These are phyloP conservation scores for Caenorhabditis sulstoni DNA, from an alignment of 2,888 invertebrate genomes.

Conservation along the genomic window DNA sequence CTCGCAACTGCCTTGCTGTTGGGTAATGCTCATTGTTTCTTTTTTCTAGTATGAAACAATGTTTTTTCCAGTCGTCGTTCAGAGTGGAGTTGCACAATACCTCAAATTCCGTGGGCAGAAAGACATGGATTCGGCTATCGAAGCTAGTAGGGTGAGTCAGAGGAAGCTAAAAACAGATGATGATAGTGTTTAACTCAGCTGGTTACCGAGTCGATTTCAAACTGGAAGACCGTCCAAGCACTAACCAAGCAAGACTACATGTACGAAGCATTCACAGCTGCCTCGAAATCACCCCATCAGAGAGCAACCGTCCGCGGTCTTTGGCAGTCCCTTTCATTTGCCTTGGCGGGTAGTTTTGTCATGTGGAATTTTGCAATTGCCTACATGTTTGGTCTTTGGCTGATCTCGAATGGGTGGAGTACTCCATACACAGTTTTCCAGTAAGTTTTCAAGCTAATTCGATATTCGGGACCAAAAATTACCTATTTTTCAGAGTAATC, in stretches of 20 bases:
- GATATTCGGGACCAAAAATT: too few relatives aligned
- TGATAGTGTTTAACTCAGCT: conserved; percentile 66
- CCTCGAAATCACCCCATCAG: conserved; percentile 65
- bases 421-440: conserved; percentile 76
- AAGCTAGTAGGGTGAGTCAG: conserved; percentile 69
- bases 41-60: background rate
- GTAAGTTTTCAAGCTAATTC: conserved; percentile 60
- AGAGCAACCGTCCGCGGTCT: conserved; percentile 70
- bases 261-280: conserved; percentile 68
- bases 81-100: conserved; percentile 70
- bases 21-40: background rate
- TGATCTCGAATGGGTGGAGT: conserved; percentile 64
- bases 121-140: conserved; percentile 73
- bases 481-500: conserved; percentile 82
- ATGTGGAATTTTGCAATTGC: conserved; percentile 76
- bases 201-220: conserved; percentile 81
- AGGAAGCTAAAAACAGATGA: background rate
- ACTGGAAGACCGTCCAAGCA: conserved; percentile 81
- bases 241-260: conserved; percentile 81
- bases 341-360: conserved; percentile 68
- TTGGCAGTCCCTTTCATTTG: conserved; percentile 70
- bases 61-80: conserved; percentile 45
- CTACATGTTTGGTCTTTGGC: conserved; percentile 73
- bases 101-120: conserved; percentile 72
- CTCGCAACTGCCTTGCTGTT: conserved; percentile 68